Evolutionary conservation across 1,140 invertebrate species (phyloP).

Genomic region (Platyscapa corneri): DNA sequence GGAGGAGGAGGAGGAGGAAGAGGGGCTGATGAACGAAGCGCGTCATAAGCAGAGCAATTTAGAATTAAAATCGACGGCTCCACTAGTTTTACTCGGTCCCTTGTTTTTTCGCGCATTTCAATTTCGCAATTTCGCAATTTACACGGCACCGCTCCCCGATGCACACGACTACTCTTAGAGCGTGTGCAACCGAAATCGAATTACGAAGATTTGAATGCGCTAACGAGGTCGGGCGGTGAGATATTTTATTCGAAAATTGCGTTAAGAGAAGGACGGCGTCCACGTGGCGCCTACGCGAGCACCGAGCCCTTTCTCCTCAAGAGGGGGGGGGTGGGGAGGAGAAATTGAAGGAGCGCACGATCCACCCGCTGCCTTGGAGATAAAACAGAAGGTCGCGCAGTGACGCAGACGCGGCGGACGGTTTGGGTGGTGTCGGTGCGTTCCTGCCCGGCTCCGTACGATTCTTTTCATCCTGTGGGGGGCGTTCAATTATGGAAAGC

Average conservation of each 20-base stretch:
- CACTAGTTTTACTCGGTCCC: no score
- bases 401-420: no score
- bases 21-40: no score
- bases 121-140: no score
- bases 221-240: background rate
- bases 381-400: background rate
- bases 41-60: background rate
- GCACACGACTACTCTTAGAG: no score
- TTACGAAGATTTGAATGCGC: background rate
- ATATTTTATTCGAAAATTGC: background rate
- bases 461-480: constrained; percentile 31
- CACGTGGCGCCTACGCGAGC: no score
- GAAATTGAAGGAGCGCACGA: background rate
- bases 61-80: no score
- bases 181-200: background rate
- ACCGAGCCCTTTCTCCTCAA: background rate
- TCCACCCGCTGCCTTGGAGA: background rate
- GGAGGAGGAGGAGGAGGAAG: no score
- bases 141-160: no score
- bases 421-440: no score
- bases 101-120: no score
- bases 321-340: no score
- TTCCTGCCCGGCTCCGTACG: background rate
- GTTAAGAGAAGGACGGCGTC: background rate
- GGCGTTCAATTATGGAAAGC: constrained; percentile 38